These are phyloP conservation scores for Anolis apletophallus DNA, from an alignment of 2,797 vertebrate species.

Conservation along the genomic window DNA sequence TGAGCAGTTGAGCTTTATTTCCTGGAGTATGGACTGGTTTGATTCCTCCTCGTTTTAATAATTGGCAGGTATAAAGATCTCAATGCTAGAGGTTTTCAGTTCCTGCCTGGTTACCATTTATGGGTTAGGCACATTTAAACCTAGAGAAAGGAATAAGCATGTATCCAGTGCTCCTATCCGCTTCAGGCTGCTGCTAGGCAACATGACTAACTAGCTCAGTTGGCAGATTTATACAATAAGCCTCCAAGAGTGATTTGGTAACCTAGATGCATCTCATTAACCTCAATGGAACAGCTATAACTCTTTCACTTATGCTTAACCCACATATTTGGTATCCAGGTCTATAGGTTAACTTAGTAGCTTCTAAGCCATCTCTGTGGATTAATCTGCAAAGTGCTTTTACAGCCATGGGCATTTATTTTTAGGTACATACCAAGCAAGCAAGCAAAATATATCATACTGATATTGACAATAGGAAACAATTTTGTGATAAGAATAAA, in stretches of 20 bases:
- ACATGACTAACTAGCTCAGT: constrained; percentile 42
- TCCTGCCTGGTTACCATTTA: not conserved
- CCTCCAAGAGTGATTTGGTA: constrained; percentile 52
- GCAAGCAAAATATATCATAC: constrained; percentile 25
- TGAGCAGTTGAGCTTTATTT: not conserved
- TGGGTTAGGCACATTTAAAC: not conserved
- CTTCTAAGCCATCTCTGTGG: constrained; percentile 35
- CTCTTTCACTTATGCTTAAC: constrained; percentile 58
- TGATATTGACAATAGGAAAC: constrained; percentile 31
- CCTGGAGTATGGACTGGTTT: too few relatives aligned
- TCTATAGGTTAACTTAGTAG: constrained; percentile 49
- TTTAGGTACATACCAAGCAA: not conserved
- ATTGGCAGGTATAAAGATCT: not conserved
- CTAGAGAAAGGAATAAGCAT: not conserved
- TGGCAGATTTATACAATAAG: constrained; percentile 51
- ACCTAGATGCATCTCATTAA: constrained; percentile 74
- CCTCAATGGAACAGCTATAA: constrained; percentile 62
- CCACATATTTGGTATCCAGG: constrained; percentile 50
- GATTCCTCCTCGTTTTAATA: not conserved
- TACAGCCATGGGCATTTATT: constrained; percentile 1
- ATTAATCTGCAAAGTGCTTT: constrained; percentile 34
- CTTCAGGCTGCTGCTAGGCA: constrained; percentile 46
- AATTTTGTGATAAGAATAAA: constrained; percentile 20
- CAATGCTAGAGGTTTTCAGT: not conserved
- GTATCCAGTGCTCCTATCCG: not conserved